Evolutionary conservation across 2,888 invertebrate genomes (phyloP).

Genomic region (Lasioglossum oenotherae): DNA sequence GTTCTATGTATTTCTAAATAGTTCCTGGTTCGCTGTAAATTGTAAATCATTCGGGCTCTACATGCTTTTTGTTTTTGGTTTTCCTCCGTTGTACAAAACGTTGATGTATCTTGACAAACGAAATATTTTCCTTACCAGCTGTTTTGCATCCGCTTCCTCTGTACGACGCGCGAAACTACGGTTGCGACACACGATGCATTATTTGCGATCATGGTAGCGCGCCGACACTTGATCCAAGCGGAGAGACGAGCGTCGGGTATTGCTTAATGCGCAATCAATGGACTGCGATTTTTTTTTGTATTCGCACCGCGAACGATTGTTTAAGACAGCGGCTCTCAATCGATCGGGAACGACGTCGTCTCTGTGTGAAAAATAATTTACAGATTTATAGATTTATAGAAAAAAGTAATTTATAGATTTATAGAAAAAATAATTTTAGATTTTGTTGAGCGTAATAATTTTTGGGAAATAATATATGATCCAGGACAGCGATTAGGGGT

Average conservation of each 20-base stretch:
- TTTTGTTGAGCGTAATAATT: too few species aligned
- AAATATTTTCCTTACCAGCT: not conserved
- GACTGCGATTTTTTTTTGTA: not conserved
- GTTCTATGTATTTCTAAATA: not conserved
- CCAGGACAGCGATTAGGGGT: too few species aligned
- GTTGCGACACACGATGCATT: not conserved
- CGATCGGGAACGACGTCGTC: too few species aligned
- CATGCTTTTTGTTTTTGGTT: not conserved
- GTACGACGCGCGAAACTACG: not conserved
- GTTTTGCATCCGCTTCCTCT: not conserved
- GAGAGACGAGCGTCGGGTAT: not conserved
- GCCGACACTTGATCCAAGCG: not conserved
- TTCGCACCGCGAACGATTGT: not conserved
- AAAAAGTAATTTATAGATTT: not conserved
- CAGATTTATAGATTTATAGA: too few species aligned
- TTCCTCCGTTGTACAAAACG: not conserved
- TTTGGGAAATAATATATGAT: too few species aligned
- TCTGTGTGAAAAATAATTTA: too few species aligned
- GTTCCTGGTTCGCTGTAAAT: not conserved
- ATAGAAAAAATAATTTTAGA: too few species aligned
- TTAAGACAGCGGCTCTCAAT: not conserved
- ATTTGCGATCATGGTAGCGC: not conserved
- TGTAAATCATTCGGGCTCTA: not conserved
- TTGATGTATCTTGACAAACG: not conserved
- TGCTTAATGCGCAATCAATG: not conserved